These are phyloP conservation scores for Campoplex nolae DNA, from an alignment of 2,888 invertebrate species.

Conservation along the genomic window DNA sequence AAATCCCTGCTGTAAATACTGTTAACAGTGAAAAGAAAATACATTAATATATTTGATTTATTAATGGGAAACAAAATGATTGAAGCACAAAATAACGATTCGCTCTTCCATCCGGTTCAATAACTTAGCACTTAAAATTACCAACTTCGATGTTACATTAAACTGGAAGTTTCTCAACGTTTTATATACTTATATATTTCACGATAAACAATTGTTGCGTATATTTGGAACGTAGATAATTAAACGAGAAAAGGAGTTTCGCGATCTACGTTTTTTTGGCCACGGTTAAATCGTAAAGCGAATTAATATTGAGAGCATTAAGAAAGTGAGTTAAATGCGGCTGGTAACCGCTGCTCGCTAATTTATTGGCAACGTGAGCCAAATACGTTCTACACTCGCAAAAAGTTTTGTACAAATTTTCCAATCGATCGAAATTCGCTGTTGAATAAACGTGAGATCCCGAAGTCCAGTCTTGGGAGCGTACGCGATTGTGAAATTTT, in stretches of 20 bases:
- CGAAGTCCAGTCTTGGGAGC: slow-evolving; percentile 87
- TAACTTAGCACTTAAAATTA: neutral
- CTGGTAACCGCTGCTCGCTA: slow-evolving; percentile 89
- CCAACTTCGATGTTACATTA: slow-evolving; percentile 4
- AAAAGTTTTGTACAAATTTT: slow-evolving; percentile 88
- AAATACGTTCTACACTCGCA: slow-evolving; percentile 87
- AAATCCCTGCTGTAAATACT: slow-evolving; percentile 58
- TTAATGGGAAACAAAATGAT: slow-evolving; percentile 45
- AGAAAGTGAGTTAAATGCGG: slow-evolving; percentile 88
- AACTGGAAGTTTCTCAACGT: neutral
- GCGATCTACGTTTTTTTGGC: slow-evolving; percentile 48
- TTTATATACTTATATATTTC: neutral
- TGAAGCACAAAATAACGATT: neutral
- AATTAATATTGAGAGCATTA: slow-evolving; percentile 89
- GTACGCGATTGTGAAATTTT: slow-evolving; percentile 88
- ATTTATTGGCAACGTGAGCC: slow-evolving; percentile 87
- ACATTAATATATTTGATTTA: slow-evolving; percentile 64
- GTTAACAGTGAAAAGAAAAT: slow-evolving; percentile 57
- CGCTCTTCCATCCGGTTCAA: neutral
- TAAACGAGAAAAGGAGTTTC: neutral
- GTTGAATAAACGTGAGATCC: slow-evolving; percentile 86
- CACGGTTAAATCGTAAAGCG: slow-evolving; percentile 77
- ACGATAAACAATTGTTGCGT: slow-evolving; percentile 1
- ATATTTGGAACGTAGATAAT: neutral
- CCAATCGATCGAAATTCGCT: slow-evolving; percentile 86